Conservation (phyloP, 2,797 vertebrate species). For the Sarcoramphus papa region DNA sequence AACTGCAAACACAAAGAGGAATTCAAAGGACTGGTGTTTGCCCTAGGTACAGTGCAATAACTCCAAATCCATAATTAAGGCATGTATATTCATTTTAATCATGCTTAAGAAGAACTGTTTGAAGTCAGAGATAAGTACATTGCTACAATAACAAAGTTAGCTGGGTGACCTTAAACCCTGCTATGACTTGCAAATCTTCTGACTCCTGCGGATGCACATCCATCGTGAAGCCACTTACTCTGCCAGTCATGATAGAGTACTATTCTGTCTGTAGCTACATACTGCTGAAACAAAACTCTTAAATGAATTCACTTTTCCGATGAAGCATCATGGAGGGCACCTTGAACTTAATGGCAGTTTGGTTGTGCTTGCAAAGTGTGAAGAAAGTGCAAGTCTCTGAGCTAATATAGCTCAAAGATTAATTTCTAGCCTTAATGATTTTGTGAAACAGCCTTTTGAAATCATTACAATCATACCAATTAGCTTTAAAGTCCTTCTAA, state of each 20-base stretch:
- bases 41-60: background rate
- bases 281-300: constrained; percentile 1
- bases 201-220: background rate
- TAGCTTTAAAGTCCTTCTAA: constrained; percentile 40
- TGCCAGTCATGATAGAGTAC: background rate
- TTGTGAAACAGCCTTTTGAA: constrained; percentile 53
- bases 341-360: constrained; percentile 60
- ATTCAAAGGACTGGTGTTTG: background rate
- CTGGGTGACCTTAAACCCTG: background rate
- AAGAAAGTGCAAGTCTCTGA: constrained; percentile 63
- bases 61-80: background rate
- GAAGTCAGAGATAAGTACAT: background rate
- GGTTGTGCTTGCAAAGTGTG: constrained; percentile 63
- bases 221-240: background rate
- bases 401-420: constrained; percentile 65
- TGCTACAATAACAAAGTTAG: background rate
- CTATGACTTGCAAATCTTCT: background rate
- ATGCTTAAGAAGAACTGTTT: background rate
- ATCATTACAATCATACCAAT: constrained; percentile 59
- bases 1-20: background rate
- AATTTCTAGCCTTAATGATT: constrained; percentile 65
- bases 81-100: background rate
- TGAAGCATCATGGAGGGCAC: constrained; percentile 53
- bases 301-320: constrained; percentile 33
- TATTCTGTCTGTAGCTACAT: background rate